These are phyloP conservation scores for Eilema depressum DNA, from an alignment of 2,888 invertebrate species.

Conservation along the genomic window DNA sequence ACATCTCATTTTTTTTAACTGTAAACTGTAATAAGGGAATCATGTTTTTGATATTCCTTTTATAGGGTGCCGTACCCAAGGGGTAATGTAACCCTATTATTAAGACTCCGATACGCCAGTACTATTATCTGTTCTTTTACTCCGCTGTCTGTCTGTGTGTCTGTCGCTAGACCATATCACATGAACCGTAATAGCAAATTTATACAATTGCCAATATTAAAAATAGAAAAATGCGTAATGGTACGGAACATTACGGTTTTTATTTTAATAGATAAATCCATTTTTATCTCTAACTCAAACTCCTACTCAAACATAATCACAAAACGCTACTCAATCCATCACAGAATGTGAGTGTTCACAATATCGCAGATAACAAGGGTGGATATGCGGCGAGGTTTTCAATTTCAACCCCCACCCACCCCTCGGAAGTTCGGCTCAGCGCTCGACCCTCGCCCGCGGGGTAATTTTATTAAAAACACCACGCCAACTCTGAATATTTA, in stretches of 20 bases:
- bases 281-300: background rate
- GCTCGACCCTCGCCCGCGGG: slow-evolving; percentile 50
- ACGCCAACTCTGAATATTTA: slow-evolving; percentile 76
- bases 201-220: too few relatives aligned
- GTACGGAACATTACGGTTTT: too few relatives aligned
- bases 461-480: slow-evolving; percentile 85
- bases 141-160: too few relatives aligned
- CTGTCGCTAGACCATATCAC: too few relatives aligned
- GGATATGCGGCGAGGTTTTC: slow-evolving; percentile 76
- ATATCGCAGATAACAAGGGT: slow-evolving; percentile 70
- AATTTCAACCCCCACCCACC: slow-evolving; percentile 67
- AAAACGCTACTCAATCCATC: slow-evolving; percentile 22
- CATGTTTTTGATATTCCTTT: background rate
- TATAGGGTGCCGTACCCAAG: too few relatives aligned
- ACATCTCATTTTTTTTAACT: too few relatives aligned
- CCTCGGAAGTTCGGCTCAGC: slow-evolving; percentile 37
- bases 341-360: slow-evolving; percentile 43
- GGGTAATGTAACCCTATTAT: too few relatives aligned
- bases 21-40: too few relatives aligned
- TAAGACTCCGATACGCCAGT: too few relatives aligned
- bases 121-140: too few relatives aligned
- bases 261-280: background rate
- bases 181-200: too few relatives aligned
- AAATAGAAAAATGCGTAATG: too few relatives aligned
- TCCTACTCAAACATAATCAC: slow-evolving; percentile 12